Evolutionary conservation across 2,888 invertebrate genomes (phyloP).

Genomic region (Athetis lepigone): DNA sequence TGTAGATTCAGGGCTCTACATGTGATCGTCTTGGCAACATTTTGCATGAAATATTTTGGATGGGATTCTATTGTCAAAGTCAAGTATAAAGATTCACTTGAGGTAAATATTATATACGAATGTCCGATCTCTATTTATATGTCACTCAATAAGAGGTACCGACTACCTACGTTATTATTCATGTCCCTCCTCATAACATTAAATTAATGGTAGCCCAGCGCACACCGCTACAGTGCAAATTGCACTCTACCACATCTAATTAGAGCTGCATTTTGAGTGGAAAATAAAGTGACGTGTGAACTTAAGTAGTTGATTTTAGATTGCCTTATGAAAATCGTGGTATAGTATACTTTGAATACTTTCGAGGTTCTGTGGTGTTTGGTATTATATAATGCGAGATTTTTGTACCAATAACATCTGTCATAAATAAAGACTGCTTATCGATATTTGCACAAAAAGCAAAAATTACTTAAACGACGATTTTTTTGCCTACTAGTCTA

Average conservation of each 20-base stretch:
- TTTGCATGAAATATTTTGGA: too few relatives aligned
- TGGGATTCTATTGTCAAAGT: too few relatives aligned
- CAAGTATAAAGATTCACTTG: too few relatives aligned
- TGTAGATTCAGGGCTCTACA: too few relatives aligned
- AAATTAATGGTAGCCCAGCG: conserved; percentile 15
- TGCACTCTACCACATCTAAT: conserved; percentile 7
- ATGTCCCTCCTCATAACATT: conserved; percentile 1
- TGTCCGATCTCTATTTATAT: too few relatives aligned
- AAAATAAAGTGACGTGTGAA: conserved; percentile 5
- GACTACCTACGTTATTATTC: conserved; percentile 3
- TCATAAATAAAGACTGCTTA: too few relatives aligned
- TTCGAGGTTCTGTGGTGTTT: not conserved
- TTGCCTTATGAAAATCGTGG: conserved; percentile 5
- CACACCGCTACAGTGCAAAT: conserved; percentile 9
- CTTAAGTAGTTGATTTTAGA: conserved; percentile 16
- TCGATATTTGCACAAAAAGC: too few relatives aligned
- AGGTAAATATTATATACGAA: too few relatives aligned
- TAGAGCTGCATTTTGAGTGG: conserved; percentile 17
- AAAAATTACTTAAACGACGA: too few relatives aligned
- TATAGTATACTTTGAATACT: conserved; percentile 1
- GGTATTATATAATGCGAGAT: not conserved
- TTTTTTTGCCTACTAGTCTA: too few relatives aligned
- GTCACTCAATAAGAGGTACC: not conserved
- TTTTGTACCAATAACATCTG: too few relatives aligned
- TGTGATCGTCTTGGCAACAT: too few relatives aligned